phyloP scores from a whole-genome alignment of 2,113 vertebrate species.

The Micronycteris hirsuta region DNA sequence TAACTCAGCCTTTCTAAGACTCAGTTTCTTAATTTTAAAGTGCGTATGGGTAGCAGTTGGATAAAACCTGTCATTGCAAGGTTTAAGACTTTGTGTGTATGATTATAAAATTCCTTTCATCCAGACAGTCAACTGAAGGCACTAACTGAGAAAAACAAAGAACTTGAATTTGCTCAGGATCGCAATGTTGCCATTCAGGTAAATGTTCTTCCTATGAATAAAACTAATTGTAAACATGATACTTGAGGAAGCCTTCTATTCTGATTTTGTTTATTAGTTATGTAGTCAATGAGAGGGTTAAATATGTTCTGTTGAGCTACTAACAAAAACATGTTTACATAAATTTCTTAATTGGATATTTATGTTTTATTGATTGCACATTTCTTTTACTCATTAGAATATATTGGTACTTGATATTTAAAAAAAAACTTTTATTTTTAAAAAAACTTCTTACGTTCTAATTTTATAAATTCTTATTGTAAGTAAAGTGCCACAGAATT shows the following conservation, averaged over 20 bases:
- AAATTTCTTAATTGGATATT: background rate
- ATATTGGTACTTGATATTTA: background rate
- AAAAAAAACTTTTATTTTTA: no score
- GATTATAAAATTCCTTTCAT: conserved; percentile 10
- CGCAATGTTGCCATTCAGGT: conserved; percentile 86
- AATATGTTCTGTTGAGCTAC: background rate
- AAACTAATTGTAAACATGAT: background rate
- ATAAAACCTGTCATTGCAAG: background rate
- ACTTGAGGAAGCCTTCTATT: background rate
- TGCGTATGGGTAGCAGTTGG: background rate
- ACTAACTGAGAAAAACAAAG: conserved; percentile 86
- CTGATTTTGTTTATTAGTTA: background rate
- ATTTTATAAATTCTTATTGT: background rate
- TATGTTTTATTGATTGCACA: background rate
- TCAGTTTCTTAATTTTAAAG: conserved; percentile 15
- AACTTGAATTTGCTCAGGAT: conserved; percentile 85
- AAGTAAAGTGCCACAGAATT: background rate
- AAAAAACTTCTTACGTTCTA: no score
- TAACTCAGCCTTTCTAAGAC: background rate
- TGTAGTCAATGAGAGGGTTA: background rate
- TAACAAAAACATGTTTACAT: background rate
- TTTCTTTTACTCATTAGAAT: background rate
- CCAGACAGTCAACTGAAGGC: conserved; percentile 87
- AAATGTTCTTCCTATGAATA: conserved; percentile 41
- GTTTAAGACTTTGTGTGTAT: background rate